Percentiles rank a stretch among this genome's conserved stretches.
Evolutionary conservation across 1,140 invertebrate genomes (phyloP).

Genomic region (Coptotermes formosanus): DNA sequence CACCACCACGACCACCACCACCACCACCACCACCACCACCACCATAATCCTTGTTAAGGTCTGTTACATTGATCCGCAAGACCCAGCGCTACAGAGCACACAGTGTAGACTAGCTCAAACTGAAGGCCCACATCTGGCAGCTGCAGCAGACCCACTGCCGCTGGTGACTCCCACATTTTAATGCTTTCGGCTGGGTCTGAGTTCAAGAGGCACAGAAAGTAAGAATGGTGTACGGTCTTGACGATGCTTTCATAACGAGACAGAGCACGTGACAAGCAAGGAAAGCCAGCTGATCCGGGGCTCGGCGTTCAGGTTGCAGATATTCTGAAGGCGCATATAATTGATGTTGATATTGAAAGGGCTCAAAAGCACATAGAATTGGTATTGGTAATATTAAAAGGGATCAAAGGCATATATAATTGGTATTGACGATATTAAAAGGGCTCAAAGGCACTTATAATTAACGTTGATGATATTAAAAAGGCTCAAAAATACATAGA

Average conservation of each 20-base stretch:
- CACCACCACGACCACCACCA: too few relatives aligned
- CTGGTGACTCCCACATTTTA: background rate
- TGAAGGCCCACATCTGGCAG: background rate
- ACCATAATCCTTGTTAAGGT: too few relatives aligned
- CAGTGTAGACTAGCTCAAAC: background rate
- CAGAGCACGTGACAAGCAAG: background rate
- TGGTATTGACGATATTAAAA: too few relatives aligned
- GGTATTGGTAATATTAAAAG: too few relatives aligned
- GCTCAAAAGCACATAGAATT: too few relatives aligned
- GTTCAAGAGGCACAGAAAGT: background rate
- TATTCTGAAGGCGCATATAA: too few relatives aligned
- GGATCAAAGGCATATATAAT: too few relatives aligned
- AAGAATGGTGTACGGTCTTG: background rate
- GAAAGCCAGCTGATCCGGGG: background rate
- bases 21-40: too few relatives aligned
- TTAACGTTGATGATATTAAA: too few relatives aligned
- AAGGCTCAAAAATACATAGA: too few relatives aligned
- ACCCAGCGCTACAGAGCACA: background rate
- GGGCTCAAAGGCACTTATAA: too few relatives aligned
- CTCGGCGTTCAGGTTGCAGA: background rate
- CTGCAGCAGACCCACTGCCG: background rate
- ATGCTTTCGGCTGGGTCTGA: background rate
- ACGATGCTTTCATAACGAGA: background rate
- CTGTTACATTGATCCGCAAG: background rate
- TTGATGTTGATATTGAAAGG: too few relatives aligned